These are phyloP conservation scores for Tiliacea aurago DNA, from an alignment of 2,888 invertebrate species.

Conservation along the genomic window DNA sequence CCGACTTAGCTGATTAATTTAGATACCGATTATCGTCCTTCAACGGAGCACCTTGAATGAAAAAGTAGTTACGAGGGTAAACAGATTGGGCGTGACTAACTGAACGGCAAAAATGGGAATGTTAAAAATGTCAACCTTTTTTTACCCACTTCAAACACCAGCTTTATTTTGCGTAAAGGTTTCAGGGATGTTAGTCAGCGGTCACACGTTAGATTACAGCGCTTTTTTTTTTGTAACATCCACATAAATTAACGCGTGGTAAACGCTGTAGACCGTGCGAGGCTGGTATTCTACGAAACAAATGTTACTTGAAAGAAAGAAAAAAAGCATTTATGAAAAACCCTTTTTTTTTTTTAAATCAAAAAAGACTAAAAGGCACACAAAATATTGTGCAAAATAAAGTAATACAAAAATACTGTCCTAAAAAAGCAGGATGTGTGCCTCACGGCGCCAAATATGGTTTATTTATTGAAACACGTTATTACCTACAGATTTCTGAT, in stretches of 20 bases:
- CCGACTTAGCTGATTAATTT: slow-evolving; percentile 33
- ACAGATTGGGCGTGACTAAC: slow-evolving; percentile 31
- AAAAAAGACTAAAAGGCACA: too few species aligned
- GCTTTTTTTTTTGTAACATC: not conserved
- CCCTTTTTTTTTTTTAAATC: not conserved
- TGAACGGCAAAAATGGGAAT: slow-evolving; percentile 8
- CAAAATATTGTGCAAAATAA: not conserved
- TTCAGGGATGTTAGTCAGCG: not conserved
- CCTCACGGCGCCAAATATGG: too few species aligned
- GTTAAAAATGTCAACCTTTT: too few species aligned
- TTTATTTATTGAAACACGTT: too few species aligned
- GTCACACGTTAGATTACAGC: not conserved
- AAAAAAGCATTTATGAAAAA: not conserved
- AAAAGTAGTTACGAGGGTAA: slow-evolving; percentile 19
- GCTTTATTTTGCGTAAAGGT: slow-evolving; percentile 11
- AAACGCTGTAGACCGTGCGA: not conserved
- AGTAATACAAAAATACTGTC: not conserved
- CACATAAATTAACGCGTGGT: not conserved
- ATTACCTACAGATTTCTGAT: too few species aligned
- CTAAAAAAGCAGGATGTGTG: not conserved
- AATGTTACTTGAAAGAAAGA: not conserved
- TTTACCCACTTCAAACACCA: slow-evolving; percentile 18
- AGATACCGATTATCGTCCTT: slow-evolving; percentile 41
- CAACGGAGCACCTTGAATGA: not conserved
- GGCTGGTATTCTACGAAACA: not conserved